phyloP scores from a whole-genome alignment of 2,888 invertebrate species.

The Abrostola tripartita region DNA sequence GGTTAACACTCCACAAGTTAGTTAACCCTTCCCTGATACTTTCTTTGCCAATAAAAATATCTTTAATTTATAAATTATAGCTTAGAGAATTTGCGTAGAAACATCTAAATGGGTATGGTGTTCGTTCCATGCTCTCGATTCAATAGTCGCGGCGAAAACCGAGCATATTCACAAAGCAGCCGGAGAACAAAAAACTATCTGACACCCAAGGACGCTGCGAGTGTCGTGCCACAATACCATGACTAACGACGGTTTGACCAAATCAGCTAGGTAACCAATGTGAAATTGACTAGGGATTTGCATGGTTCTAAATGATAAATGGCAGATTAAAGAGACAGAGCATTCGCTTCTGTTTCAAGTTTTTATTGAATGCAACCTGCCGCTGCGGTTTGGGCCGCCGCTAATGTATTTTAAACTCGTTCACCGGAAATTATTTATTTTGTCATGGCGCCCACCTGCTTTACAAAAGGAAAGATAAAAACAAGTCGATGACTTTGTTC shows the following conservation, averaged over 20 bases:
- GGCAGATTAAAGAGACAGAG: slow-evolving; percentile 17
- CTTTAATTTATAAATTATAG: not conserved
- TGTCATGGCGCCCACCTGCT: slow-evolving; percentile 69
- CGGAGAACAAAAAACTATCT: slow-evolving; percentile 52
- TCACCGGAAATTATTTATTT: slow-evolving; percentile 73
- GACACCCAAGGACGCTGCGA: slow-evolving; percentile 45
- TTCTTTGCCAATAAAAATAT: slow-evolving; percentile 35
- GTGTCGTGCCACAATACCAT: slow-evolving; percentile 31
- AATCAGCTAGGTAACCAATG: slow-evolving; percentile 17
- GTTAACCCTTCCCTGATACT: slow-evolving; percentile 50
- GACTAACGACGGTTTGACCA: slow-evolving; percentile 29
- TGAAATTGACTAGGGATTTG: slow-evolving; percentile 26
- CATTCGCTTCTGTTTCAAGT: slow-evolving; percentile 19
- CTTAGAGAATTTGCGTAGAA: slow-evolving; percentile 51
- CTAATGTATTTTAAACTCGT: slow-evolving; percentile 66
- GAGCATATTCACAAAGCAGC: slow-evolving; percentile 50
- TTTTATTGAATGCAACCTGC: slow-evolving; percentile 36
- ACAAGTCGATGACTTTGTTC: slow-evolving; percentile 40
- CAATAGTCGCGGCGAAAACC: slow-evolving; percentile 60
- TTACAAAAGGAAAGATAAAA: slow-evolving; percentile 61
- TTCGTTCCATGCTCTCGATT: slow-evolving; percentile 67
- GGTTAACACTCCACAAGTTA: slow-evolving; percentile 38
- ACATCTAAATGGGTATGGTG: slow-evolving; percentile 59
- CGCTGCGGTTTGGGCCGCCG: slow-evolving; percentile 52
- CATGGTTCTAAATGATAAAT: slow-evolving; percentile 13